Base-by-base conservation (phyloP, 2,888 invertebrate species). In the Hermodice carunculata region DNA sequence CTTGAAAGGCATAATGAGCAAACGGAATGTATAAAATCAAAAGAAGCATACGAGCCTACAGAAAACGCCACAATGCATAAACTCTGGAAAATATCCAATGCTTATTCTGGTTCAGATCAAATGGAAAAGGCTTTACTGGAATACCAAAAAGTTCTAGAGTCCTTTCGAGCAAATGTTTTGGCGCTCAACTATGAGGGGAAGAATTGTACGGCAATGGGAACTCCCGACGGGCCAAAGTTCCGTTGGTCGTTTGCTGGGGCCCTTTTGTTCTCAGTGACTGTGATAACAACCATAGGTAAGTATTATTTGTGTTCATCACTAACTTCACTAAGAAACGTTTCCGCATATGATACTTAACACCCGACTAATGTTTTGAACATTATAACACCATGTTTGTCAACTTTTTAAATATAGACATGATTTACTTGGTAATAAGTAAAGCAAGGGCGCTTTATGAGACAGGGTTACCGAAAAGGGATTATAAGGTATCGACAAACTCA, bases 241-340 rank as follows among this genome's bases (percentile, higher is more conserved):
- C 74, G 76, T 32, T 85, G 86, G 86, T 81, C 79, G 17, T 84
- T 81, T 75, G 75, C 84, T 2, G 84, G 84, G 0, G 79, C 82
- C 2, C 74, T 85, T 6, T 77, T 85, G 69, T 86, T 86, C 73
- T 82, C 84, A 5, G 83, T 85, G 31, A 85, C 85, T 4, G 81
- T 86, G 19, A 79, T 85, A 31, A 83, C 85, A 19, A 84, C 85
- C 1, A 85, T 85, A 34, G 85, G 85, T 85, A 64, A 70, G 81
- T 71, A 24, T 14, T 19, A 40, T 11, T n/a, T n/a, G n/a, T n/a
- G n/a, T n/a, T n/a, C n/a, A n/a, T n/a, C n/a, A n/a, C n/a, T n/a
- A n/a, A n/a, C n/a, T n/a, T n/a, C n/a, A n/a, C n/a, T n/a, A n/a
- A n/a, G n/a, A n/a, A n/a, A n/a, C n/a, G n/a, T n/a, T n/a, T n/a